Base-by-base conservation (phyloP, 2,888 invertebrate genomes). In the Sericinus montela region DNA sequence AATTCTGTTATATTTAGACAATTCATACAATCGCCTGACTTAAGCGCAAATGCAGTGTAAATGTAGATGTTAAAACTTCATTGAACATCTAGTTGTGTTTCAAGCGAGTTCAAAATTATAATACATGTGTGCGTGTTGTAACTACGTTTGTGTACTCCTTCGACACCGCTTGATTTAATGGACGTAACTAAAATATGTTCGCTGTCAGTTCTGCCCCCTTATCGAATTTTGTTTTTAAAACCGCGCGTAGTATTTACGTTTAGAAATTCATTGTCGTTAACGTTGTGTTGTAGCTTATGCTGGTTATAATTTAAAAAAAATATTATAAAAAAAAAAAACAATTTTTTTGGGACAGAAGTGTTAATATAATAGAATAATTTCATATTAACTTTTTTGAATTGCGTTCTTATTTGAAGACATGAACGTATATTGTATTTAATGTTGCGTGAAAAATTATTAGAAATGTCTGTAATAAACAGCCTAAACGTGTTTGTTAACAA, bases 401-500 rank as follows among this genome's bases (percentile, higher is more conserved):
- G 16, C 40, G 30, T 14, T 40, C n/a, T 30, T 30, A 42, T 42
- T 32, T 32, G 8, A 11, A 30, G 19, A 30, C 32, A 39, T 10
- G 28, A 14, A n/a, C 38, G 38, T 38, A 38, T 23, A 38, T 7
- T 38, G 11, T 4, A 34, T 8, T 8, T 2, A 25, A 25, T 5
- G 25, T 1, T 1, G 8, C 4, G 1, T 25, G 6, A 25, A 14
- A 10, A 36, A 36, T 16, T 16, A 16, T 3, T 40, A 29, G 16
- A 25, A 28, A 49, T 49, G 48, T 39, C 10, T 11, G 16, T 32
- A 43, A 23, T 43, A 11, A 32, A 34, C 11, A 23, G 39, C 34
- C 30, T 45, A 19, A 49, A 73, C 50, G 59, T 58, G 29, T 54
- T 65, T 1, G 57, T 72, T 9, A 80, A 69, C 15, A 63, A 67